Evolutionary conservation across 2,888 invertebrate genomes (phyloP), one percentile per base, ranked within the genome.

Genomic region (Phortica magna): DNA sequence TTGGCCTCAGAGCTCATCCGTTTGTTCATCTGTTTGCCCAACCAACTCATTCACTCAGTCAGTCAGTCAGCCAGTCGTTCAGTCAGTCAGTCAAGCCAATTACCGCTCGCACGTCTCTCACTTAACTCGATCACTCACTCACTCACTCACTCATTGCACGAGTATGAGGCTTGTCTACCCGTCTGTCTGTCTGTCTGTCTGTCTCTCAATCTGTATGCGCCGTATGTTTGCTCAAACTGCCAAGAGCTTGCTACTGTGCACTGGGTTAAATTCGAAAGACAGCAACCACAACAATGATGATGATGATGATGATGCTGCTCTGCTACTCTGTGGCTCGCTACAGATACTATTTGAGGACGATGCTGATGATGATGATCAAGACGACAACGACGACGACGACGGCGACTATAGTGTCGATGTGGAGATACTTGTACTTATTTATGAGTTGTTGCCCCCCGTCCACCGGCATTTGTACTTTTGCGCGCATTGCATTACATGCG

Each of bases 341-440:
- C 84, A 89, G 85, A 88, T 85, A 89, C 89, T 86, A 88, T 86
- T 86, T 88, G 89, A 88, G 89, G 88, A 89, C 87, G 85, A 78
- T 81, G 31, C 31, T 31, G 87, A 22, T 39, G 48, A 22, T 39
- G 74, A 41, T 79, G 85, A 79, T 85, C n/a, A n/a, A n/a, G 87
- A 22, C 39, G 39, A 43, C n/a, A 65, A 41, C 41, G 53, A 22
- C 68, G 39, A 48, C 75, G 17, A 48, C 70, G 17, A 48, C 48
- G 7, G 17, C 68, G 42, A 17, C 43, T 31, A 71, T 55, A 53
- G 9, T 55, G 70, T 55, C 53, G 70, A 53, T 71, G 70, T 71
- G 70, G 70, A 71, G 70, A 71, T 71, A 71, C 48, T 87, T 87
- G 89, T 85, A 83, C 88, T 86, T 86, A 86, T 86, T 86, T 86